These are phyloP conservation scores for Chrysocyon brachyurus DNA, from an alignment of 2,797 vertebrate species.

Conservation along the genomic window DNA sequence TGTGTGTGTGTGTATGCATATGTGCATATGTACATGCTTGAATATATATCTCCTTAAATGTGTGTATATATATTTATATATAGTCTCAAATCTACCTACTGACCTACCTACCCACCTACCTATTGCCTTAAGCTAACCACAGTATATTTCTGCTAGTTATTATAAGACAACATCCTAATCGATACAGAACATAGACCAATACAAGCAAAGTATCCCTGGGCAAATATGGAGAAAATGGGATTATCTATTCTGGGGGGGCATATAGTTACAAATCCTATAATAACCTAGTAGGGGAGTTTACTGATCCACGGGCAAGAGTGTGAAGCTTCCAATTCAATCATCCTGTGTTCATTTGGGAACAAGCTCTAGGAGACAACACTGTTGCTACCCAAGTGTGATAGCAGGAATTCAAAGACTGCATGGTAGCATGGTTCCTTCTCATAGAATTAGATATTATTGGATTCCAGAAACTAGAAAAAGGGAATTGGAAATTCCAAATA, in stretches of 20 bases:
- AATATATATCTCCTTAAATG: neutral
- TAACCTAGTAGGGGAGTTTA: neutral
- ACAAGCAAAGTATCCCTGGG: neutral
- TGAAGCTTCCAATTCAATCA: neutral
- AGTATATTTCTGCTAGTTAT: neutral
- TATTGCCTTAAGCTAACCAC: neutral
- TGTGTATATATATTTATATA: neutral
- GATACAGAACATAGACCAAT: neutral
- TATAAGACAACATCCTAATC: neutral
- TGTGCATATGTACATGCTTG: neutral
- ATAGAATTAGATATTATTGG: neutral
- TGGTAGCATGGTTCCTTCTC: neutral
- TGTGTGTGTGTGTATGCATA: too few relatives aligned
- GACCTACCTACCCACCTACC: neutral
- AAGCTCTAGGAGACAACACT: neutral
- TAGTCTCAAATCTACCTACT: neutral
- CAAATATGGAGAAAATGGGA: neutral
- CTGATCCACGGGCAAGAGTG: neutral
- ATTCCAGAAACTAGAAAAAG: too few relatives aligned
- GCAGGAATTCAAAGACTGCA: neutral
- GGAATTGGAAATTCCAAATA: neutral
- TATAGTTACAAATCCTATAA: neutral
- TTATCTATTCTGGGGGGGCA: neutral
- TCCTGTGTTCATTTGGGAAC: neutral
- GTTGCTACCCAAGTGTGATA: neutral